phyloP scores from a whole-genome alignment of 2,888 invertebrate genomes.

The Iphiclides podalirius region DNA sequence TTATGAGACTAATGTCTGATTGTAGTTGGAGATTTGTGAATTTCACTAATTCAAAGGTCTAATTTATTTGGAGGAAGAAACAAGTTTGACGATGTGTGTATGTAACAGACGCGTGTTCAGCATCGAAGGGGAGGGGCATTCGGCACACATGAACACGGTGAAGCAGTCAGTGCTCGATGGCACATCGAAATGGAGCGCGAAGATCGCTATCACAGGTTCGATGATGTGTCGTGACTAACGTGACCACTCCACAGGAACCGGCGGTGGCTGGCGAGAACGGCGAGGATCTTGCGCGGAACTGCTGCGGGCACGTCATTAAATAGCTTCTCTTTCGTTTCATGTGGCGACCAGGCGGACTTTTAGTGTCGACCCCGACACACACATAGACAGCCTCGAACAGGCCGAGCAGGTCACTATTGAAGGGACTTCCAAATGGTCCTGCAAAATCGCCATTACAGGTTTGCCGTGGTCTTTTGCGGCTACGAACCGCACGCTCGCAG shows the following conservation, averaged over 20 bases:
- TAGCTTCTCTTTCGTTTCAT: conserved; percentile 74
- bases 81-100: conserved; percentile 44
- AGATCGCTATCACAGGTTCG: conserved; percentile 99
- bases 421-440: conserved; percentile 99
- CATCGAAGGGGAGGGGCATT: conserved; percentile 96
- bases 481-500: conserved; percentile 76
- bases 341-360: conserved; percentile 92
- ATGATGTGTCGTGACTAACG: conserved; percentile 59
- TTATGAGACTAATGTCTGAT: neutral
- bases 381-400: conserved; percentile 98
- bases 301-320: conserved; percentile 66
- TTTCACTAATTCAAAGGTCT: neutral
- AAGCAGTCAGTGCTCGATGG: conserved; percentile 99
- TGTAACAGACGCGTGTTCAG: conserved; percentile 95
- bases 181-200: conserved; percentile 99
- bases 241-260: conserved; percentile 30
- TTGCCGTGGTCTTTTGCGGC: conserved; percentile 81
- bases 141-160: conserved; percentile 98
- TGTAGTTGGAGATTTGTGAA: neutral
- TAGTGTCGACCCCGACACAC: conserved; percentile 98
- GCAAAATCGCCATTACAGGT: conserved; percentile 99
- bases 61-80: neutral
- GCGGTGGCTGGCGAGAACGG: conserved; percentile 34
- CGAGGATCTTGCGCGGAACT: conserved; percentile 37
- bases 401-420: conserved; percentile 98